phyloP scores from a whole-genome alignment of 2,113 vertebrate species.

The Dinomys branickii region DNA sequence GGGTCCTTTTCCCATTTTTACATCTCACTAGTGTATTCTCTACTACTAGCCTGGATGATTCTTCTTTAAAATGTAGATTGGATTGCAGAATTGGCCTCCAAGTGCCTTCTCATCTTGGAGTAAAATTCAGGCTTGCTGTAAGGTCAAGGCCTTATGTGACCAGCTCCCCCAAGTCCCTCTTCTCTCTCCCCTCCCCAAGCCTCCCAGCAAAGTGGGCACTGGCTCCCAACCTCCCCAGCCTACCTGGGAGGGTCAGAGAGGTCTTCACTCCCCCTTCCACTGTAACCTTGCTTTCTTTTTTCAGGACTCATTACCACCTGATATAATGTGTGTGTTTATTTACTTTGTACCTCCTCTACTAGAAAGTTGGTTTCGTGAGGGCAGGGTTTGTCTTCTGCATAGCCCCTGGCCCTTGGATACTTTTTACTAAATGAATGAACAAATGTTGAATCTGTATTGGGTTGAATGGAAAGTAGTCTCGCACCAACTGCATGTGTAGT shows the following conservation, averaged over 20 bases:
- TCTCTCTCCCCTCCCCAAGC: neutral
- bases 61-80: neutral
- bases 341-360: neutral
- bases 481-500: neutral
- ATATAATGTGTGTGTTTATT: neutral
- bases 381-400: neutral
- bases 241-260: too few species aligned
- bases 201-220: neutral
- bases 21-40: neutral
- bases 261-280: neutral
- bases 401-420: neutral
- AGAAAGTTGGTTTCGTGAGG: neutral
- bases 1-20: too few species aligned
- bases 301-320: neutral
- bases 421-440: neutral
- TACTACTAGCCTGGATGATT: neutral
- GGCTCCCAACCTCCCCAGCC: neutral
- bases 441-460: neutral
- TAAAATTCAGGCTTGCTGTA: neutral
- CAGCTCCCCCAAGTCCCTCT: fast-evolving
- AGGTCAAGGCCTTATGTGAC: neutral
- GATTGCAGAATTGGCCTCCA: neutral
- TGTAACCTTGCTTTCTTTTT: neutral
- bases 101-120: neutral
- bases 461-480: neutral